phyloP scores from a whole-genome alignment of 2,113 vertebrate species.

The Petaurus breviceps region DNA sequence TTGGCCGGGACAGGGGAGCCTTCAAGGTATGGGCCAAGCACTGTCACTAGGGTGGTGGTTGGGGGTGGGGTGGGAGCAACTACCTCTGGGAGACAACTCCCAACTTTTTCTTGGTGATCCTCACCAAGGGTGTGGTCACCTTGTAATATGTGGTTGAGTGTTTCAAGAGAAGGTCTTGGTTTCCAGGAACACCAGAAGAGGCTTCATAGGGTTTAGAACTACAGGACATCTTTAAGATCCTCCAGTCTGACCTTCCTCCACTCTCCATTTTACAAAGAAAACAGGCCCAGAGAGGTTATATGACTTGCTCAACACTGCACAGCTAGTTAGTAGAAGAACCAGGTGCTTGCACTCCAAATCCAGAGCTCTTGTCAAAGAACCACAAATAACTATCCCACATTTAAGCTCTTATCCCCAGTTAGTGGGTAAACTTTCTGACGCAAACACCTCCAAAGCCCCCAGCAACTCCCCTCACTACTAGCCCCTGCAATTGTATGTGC shows the following conservation, averaged over 20 bases:
- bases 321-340: not conserved
- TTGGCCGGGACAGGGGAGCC: not conserved
- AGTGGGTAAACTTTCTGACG: not conserved
- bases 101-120: not conserved
- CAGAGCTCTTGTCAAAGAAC: not conserved
- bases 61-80: not conserved
- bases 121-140: not conserved
- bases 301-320: not conserved
- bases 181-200: not conserved
- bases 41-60: not conserved
- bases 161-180: not conserved
- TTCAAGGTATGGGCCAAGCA: not conserved
- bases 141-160: not conserved
- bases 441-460: not conserved
- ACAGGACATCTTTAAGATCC: not conserved
- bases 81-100: not conserved
- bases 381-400: not conserved
- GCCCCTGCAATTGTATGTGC: not conserved
- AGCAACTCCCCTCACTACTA: not conserved
- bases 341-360: not conserved
- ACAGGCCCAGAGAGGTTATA: not conserved
- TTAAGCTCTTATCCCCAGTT: not conserved
- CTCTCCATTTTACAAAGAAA: not conserved
- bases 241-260: not conserved
- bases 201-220: not conserved